Evolutionary conservation across 2,113 vertebrate species (phyloP), one percentile per base, ranked within the genome.

Genomic region (Stomatorhinus ivindoensis): DNA sequence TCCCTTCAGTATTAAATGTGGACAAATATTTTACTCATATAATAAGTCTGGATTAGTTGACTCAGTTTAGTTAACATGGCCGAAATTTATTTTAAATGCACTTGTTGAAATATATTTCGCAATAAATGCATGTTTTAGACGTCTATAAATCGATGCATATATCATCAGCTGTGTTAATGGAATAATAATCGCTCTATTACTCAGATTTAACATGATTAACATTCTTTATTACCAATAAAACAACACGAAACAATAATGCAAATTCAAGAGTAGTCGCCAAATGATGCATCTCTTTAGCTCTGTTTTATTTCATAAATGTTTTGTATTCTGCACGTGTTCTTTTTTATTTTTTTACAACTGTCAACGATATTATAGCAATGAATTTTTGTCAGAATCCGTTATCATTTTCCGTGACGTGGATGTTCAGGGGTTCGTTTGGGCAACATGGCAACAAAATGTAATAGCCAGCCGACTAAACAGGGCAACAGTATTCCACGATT

Each of bases 401-500:
- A 39, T 73, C 19, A 7, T 35, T 51, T 55, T 50, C 44, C 3
- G 42, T 11, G 8, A 86, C 35, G 7, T n/a, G 17, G 44, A 55
- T 27, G 31, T 47, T 86, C 84, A 76, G 27, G 84, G 1, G 42
- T 83, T 65, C 51, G 51, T 89, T 90, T 91, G 47, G 85, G 89
- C 51, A 73, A 86, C 86, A 92, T 85, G 90, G 91, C 90, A 51
- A 53, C 31, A 13, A n/a, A n/a, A 61, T 61, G 0, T 7, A 80
- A 35, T 19, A 76, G 93, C 89, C 50, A 86, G 87, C 48, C 88
- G 88, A 91, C 93, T 93, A 94, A 94, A 65, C n/a, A 65, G 10
- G n/a, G 2, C 9, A 31, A 31, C 94, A 92, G 51, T 53, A 93
- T 92, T 92, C 94, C 95, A 94, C 93, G 93, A 95, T 50, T 86